Evolutionary conservation across 2,888 invertebrate species (phyloP).

Genomic region (Zaprionus obscuricornis): DNA sequence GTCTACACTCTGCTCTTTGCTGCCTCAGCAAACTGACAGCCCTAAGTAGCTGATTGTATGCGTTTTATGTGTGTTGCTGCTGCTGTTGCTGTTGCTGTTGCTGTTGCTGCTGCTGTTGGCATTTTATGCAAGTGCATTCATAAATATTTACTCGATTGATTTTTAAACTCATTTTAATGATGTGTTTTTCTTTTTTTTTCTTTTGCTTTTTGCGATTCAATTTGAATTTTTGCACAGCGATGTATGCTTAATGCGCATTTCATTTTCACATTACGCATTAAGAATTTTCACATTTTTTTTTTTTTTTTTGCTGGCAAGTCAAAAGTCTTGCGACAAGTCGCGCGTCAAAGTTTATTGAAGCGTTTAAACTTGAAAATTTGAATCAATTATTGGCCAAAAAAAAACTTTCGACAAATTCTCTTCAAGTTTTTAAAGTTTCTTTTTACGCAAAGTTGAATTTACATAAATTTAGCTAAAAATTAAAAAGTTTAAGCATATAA

Average conservation of each 20-base stretch:
- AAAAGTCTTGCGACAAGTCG: no score
- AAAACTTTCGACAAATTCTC: no score
- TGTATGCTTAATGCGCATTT: constrained; percentile 18
- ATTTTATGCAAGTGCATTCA: constrained; percentile 42
- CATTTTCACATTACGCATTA: no score
- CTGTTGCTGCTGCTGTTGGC: constrained; percentile 2
- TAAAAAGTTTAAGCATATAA: no score
- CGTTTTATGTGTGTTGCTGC: constrained; percentile 34
- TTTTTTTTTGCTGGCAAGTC: not conserved
- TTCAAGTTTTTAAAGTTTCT: no score
- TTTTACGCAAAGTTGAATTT: no score
- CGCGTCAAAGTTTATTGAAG: constrained; percentile 11
- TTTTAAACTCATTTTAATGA: constrained; percentile 47
- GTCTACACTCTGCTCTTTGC: not conserved
- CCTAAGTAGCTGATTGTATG: constrained; percentile 28
- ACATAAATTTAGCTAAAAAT: no score
- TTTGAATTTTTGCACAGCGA: constrained; percentile 4
- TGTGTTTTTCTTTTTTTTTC: no score
- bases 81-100: constrained; percentile 2
- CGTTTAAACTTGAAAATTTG: constrained; percentile 4
- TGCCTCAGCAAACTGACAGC: constrained; percentile 1
- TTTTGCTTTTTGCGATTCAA: no score
- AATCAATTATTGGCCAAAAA: not conserved
- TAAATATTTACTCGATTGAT: constrained; percentile 60
- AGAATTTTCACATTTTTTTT: no score